Conservation (phyloP, 1,140 invertebrate genomes). For the Holotrichia oblita region DNA sequence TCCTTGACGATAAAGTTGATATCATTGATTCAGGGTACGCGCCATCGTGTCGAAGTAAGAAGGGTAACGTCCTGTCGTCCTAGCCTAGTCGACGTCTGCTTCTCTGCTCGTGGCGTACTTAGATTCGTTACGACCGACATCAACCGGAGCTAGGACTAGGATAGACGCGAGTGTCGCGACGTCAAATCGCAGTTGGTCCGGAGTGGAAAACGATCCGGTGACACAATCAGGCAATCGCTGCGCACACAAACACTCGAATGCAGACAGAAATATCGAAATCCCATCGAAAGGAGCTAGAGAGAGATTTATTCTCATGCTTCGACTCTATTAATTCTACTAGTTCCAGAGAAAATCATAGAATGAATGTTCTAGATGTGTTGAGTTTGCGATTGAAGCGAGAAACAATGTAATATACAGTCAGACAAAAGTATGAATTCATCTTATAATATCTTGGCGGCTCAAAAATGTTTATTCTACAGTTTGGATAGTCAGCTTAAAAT, state of each 20-base stretch:
- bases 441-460: too few species aligned
- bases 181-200: neutral
- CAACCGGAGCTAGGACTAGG: neutral
- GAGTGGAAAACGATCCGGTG: neutral
- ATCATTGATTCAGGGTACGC: constrained; percentile 5
- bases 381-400: neutral
- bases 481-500: too few species aligned
- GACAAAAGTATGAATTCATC: too few species aligned
- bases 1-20: neutral
- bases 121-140: too few species aligned
- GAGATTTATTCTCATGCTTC: neutral
- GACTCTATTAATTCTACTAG: neutral
- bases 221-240: neutral
- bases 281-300: neutral
- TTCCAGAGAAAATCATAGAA: neutral
- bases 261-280: neutral
- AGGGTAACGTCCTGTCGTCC: constrained; percentile 5
- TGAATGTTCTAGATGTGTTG: neutral
- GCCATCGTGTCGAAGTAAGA: neutral
- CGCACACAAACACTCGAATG: neutral
- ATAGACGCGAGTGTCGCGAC: neutral
- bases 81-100: constrained; percentile 5
- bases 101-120: neutral
- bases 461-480: too few species aligned
- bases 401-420: too few species aligned